phyloP scores from a whole-genome alignment of 2,797 vertebrate genomes.

The Lacerta viridis region DNA sequence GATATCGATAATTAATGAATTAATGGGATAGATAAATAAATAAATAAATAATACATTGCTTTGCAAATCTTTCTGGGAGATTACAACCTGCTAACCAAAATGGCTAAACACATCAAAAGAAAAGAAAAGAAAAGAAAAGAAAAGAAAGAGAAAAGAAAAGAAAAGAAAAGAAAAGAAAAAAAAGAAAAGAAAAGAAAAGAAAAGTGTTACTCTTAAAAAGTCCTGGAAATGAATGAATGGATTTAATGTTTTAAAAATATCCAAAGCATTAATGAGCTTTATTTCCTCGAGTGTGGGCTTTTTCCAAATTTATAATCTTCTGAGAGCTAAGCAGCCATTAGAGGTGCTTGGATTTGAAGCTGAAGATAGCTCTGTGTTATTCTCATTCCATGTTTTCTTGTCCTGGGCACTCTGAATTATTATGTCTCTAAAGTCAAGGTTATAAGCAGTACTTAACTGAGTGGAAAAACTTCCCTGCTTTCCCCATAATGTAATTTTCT shows the following conservation, averaged over 20 bases:
- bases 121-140: no score
- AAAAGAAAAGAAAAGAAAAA: no score
- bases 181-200: background rate
- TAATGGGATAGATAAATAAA: no score
- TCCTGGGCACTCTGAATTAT: background rate
- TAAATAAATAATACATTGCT: background rate
- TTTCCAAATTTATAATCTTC: background rate
- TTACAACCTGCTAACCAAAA: background rate
- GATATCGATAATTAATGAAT: background rate
- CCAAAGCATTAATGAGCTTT: constrained; percentile 1
- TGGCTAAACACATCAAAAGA: background rate
- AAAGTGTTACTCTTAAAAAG: background rate
- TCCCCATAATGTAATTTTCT: no score
- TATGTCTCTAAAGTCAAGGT: background rate
- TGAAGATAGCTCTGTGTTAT: background rate
- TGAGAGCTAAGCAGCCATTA: background rate
- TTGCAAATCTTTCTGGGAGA: background rate
- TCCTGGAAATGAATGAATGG: background rate
- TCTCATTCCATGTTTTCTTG: background rate
- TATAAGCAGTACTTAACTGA: background rate
- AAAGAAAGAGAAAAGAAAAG: no score
- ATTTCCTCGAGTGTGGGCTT: background rate
- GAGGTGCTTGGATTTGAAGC: background rate
- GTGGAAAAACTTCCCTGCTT: background rate
- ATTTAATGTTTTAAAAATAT: background rate